Conservation (phyloP, 1,140 invertebrate species). For the Bilobella aurantiaca region DNA sequence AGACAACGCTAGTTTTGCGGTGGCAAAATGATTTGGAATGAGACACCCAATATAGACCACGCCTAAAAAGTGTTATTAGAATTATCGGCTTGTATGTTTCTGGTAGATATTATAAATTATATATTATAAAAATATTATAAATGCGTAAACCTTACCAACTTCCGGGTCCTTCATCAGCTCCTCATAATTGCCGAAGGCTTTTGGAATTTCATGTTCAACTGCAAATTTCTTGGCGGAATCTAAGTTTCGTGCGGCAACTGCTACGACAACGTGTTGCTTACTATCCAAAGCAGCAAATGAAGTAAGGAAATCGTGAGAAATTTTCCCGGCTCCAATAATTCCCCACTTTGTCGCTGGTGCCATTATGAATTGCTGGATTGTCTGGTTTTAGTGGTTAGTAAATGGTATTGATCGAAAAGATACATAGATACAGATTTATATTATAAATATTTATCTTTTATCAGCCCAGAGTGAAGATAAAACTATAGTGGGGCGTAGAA, state of each 20-base stretch:
- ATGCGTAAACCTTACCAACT: constrained; percentile 56
- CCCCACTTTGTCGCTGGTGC: constrained; percentile 55
- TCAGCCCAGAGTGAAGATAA: no score
- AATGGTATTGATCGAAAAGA: no score
- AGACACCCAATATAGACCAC: constrained; percentile 67
- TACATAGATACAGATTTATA: no score
- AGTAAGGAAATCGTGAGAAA: constrained; percentile 66
- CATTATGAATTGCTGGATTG: no score
- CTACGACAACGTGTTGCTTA: constrained; percentile 56
- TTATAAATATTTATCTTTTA: no score
- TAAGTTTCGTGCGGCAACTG: constrained; percentile 61
- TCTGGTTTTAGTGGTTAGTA: no score
- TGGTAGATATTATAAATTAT: no score
- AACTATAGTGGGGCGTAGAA: no score
- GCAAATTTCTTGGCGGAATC: constrained; percentile 63
- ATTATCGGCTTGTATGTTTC: no score
- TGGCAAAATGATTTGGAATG: constrained; percentile 55
- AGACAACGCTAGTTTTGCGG: constrained; percentile 57
- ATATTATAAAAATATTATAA: no score
- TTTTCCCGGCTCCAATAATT: constrained; percentile 59
- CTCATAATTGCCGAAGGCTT: constrained; percentile 62
- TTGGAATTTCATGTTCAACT: constrained; percentile 54
- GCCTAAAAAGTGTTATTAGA: no score
- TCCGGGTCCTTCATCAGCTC: constrained; percentile 60
- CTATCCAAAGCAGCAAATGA: constrained; percentile 54